phyloP scores from a whole-genome alignment of 2,888 invertebrate species.

The Pterostichus niger region DNA sequence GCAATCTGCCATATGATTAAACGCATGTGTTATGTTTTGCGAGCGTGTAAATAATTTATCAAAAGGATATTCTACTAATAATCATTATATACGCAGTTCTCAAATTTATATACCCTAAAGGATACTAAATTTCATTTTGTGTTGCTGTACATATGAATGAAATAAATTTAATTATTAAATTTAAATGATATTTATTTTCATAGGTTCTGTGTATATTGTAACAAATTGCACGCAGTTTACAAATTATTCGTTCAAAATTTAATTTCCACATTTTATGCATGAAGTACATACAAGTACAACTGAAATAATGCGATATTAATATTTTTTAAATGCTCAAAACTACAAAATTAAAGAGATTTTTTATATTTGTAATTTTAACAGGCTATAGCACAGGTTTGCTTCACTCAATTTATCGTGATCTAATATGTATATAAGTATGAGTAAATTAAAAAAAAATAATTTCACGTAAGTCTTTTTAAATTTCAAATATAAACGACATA shows the following conservation, averaged over 20 bases:
- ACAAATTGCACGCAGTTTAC: constrained; percentile 17
- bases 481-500: too few species aligned
- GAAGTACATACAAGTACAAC: neutral
- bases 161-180: constrained; percentile 47
- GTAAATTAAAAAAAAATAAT: too few species aligned
- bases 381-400: too few species aligned
- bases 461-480: too few species aligned
- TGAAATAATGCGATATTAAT: neutral
- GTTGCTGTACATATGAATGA: constrained; percentile 1
- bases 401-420: too few species aligned
- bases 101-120: constrained; percentile 50
- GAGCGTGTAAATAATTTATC: constrained; percentile 48
- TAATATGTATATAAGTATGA: too few species aligned
- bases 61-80: constrained; percentile 55
- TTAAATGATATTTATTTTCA: constrained; percentile 37
- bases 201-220: neutral
- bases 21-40: constrained; percentile 14
- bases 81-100: constrained; percentile 44
- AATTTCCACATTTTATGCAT: constrained; percentile 17
- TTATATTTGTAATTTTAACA: too few species aligned
- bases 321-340: too few species aligned
- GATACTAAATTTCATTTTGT: constrained; percentile 44
- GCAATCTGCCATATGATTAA: constrained; percentile 52
- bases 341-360: too few species aligned
- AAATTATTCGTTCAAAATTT: constrained; percentile 30